Evolutionary conservation across 2,888 invertebrate genomes (phyloP).

Genomic region (Cheilosia variabilis): DNA sequence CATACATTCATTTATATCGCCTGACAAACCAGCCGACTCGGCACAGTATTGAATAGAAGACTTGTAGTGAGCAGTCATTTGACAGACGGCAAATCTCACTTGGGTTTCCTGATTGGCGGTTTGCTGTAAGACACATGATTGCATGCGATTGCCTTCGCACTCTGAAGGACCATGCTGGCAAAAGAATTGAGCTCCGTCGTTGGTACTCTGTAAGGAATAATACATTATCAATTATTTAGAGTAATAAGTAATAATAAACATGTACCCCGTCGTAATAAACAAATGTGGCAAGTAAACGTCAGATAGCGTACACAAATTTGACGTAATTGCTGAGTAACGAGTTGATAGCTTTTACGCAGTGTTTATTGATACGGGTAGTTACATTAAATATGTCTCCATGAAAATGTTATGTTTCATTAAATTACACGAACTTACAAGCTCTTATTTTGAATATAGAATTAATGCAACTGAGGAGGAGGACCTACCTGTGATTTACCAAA

Average conservation of each 20-base stretch:
- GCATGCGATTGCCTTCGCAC: constrained; percentile 87
- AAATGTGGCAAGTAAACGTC: no score
- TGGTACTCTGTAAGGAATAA: constrained; percentile 77
- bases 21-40: constrained; percentile 80
- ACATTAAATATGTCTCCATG: not conserved
- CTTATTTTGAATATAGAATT: not conserved
- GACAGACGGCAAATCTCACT: constrained; percentile 85
- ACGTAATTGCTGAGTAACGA: no score
- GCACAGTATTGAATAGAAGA: constrained; percentile 83
- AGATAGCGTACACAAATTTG: no score
- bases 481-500: constrained; percentile 88
- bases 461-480: not conserved
- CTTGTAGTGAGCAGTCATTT: constrained; percentile 84
- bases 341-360: no score
- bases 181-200: constrained; percentile 83
- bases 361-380: no score
- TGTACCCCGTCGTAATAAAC: no score
- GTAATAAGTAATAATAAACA: not conserved
- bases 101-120: constrained; percentile 82
- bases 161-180: constrained; percentile 88
- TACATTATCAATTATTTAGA: not conserved
- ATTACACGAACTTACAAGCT: no score
- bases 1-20: constrained; percentile 83
- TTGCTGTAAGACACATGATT: constrained; percentile 85
- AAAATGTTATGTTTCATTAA: not conserved